These are phyloP conservation scores for Actenoides hombroni DNA, from an alignment of 2,113 vertebrate genomes.

Conservation along the genomic window DNA sequence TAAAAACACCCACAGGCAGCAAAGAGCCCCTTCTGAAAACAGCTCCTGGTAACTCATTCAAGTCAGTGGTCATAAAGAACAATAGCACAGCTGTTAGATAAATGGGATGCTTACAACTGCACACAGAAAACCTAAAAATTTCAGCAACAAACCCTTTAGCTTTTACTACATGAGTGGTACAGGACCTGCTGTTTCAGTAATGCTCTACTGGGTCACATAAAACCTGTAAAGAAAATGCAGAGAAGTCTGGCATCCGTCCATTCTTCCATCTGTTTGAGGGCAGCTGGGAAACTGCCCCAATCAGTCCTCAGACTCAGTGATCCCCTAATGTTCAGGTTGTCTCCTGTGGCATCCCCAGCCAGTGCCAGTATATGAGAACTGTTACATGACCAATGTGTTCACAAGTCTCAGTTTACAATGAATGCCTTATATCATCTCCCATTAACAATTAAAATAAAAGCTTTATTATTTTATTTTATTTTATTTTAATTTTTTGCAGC, in stretches of 20 bases:
- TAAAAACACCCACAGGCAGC: not conserved
- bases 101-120: slow-evolving; percentile 31
- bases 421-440: not conserved
- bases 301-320: not conserved
- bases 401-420: not conserved
- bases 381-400: not conserved
- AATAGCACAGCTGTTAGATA: slow-evolving; percentile 60
- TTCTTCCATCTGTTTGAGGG: slow-evolving; percentile 39
- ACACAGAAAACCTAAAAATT: slow-evolving; percentile 52
- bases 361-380: not conserved
- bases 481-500: not conserved
- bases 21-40: slow-evolving; percentile 31
- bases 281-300: slow-evolving; percentile 13
- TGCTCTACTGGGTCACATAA: slow-evolving; percentile 46
- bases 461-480: not conserved
- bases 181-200: slow-evolving; percentile 44
- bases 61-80: slow-evolving; percentile 44
- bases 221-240: slow-evolving; percentile 7
- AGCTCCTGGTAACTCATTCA: slow-evolving; percentile 49
- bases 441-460: not conserved
- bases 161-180: slow-evolving; percentile 37
- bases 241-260: slow-evolving; percentile 28
- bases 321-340: not conserved
- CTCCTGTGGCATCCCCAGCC: not conserved
- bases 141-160: slow-evolving; percentile 38